Base-by-base conservation (phyloP, 2,113 vertebrate genomes). In the Carollia perspicillata region DNA sequence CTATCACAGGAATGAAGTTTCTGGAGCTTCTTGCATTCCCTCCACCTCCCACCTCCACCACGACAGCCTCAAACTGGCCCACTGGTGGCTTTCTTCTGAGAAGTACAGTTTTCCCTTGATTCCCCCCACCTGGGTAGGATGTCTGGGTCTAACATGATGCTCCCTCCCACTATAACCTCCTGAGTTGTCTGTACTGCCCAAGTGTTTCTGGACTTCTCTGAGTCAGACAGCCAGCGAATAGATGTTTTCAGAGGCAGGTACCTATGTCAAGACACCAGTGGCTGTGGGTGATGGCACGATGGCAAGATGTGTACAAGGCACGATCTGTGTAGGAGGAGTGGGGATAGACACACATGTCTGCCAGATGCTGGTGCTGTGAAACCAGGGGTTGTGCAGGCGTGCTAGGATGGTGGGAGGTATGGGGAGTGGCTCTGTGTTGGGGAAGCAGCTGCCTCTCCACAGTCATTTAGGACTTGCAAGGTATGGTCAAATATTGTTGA, bases 241-340 rank as follows among this genome's bases (percentile, higher is more conserved):
- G 92, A 74, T 72, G 81, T 83, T 95, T 78, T 92, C 44, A 40
- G 84, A 77, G 65, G 75, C 30, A 81, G 79, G 53, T 91, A 87
- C 78, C 77, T 88, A 2, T 58, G 90, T 93, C 60, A 79, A 81
- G 92, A 95, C 35, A 37, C 58, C 0, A 7, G 68, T 60, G 33
- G 89, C 91, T 8, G 9, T 8, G 71, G 93, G 65, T 89, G 90
- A 90, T 2, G 35, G 91, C 95, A 94, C 83, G 88, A 80, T 3
- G 35, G 94, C 91, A 95, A 83, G 96, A 95, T 96, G 91, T 96
- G 94, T 96, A 89, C 81, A 89, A 95, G 91, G 95, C 96, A 94
- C 26, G 47, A 91, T 96, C 94, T 11, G 30, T 0, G 4, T 89
- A 8, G 86, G 91, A 83, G 89, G 35, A 49, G 68, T 44, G 47